Conservation (phyloP, 1,140 invertebrate genomes). For the Apolygus lucorum region DNA sequence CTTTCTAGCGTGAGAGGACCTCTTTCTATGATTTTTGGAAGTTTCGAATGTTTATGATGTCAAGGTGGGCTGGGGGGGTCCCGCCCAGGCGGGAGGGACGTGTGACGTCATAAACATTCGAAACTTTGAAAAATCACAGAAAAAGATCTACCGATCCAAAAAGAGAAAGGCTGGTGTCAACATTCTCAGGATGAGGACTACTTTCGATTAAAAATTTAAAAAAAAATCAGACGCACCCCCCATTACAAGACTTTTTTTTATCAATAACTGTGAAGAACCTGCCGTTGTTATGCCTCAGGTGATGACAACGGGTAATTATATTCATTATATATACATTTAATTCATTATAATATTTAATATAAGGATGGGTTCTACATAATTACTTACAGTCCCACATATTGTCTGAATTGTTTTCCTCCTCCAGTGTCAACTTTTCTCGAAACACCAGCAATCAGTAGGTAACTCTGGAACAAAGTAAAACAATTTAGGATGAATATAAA, state of each 20-base stretch:
- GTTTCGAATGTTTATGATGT: too few species aligned
- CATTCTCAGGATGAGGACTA: too few species aligned
- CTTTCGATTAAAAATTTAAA: too few species aligned
- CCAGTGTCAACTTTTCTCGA: neutral
- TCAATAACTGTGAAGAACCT: neutral
- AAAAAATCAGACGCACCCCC: too few species aligned
- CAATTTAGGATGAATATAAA: neutral
- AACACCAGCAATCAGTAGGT: neutral
- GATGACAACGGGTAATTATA: neutral
- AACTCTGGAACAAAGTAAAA: neutral
- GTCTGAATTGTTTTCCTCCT: neutral
- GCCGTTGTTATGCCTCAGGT: neutral
- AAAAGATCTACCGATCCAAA: too few species aligned
- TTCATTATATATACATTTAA: neutral
- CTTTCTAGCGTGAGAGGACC: too few species aligned
- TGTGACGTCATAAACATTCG: too few species aligned
- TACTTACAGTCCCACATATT: conserved; percentile 20
- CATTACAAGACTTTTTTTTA: neutral
- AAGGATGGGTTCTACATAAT: conserved; percentile 4
- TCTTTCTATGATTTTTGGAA: too few species aligned
- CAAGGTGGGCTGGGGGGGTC: too few species aligned
- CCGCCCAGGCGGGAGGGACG: too few species aligned
- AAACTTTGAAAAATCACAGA: too few species aligned
- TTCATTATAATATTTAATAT: conserved; percentile 27
- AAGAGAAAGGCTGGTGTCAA: too few species aligned